Base-by-base conservation (phyloP, 2,888 invertebrate genomes). In the Eristalinus aeneus region DNA sequence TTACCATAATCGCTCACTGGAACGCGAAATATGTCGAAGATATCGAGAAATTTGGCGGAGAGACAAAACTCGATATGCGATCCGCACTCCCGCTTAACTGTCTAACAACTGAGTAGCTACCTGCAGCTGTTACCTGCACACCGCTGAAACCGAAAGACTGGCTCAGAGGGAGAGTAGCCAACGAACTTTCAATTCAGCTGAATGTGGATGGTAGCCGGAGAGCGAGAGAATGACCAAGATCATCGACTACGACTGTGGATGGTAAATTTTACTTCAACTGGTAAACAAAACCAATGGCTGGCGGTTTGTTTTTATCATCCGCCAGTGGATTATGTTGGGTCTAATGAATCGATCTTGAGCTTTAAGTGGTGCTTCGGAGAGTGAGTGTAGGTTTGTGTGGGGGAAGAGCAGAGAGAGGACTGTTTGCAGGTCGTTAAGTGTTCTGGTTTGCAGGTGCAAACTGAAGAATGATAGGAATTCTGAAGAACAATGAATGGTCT, bases 151-250 rank as follows among this genome's bases (percentile, higher is more conserved):
- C 77, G 77, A 86, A 86, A 81, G 85, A 81, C 36, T 61, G 77
- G 77, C 54, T 32, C 64, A 22, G 22, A 11, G 65, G 69, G 63
- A 36, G 54, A 56, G 36, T 22, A 53, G 75, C 67, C 61, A 60
- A 56, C 67, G 65, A 74, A 77, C 81, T 82, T 81, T 77, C 34
- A 69, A n/a, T 61, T 72, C 53, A 32, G 81, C 85, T 86, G 81
- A 86, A 86, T 86, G 82, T 86, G 86, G 86, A 86, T 54, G 20
- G 46, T 67, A 75, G 10, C 12, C 58, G 27, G 16, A 46, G 46
- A 8, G n/a, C 27, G 61, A 32, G 69, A 73, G 68, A 39, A 46
- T 54, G 36, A n/a, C 36, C 34, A 22, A 6, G 22, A 72, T 68
- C 72, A 71, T n/a, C 65, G 11, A 23, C 31, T 23, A 12, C n/a